A percentile compares a stretch with the other conserved stretches of the same genome.
Evolutionary conservation across 2,113 vertebrate genomes (phyloP).

Genomic region (Mastomys coucha): DNA sequence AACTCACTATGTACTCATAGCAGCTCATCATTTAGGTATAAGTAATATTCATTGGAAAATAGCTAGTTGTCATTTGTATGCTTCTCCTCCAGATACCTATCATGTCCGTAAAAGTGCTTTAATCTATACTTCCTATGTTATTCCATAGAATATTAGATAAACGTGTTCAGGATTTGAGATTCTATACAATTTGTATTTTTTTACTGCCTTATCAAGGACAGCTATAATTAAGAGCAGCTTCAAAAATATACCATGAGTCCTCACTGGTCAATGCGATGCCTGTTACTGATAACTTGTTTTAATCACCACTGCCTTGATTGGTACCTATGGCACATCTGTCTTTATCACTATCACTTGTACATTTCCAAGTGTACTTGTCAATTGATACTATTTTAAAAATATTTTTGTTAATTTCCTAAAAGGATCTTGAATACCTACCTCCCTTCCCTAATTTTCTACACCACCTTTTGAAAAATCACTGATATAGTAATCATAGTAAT

Average conservation of each 20-base stretch:
- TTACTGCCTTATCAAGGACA: slow-evolving; percentile 16
- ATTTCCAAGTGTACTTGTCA: background rate
- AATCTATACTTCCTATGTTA: background rate
- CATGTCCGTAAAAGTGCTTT: background rate
- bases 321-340: background rate
- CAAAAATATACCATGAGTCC: background rate
- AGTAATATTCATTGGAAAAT: background rate
- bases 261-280: background rate
- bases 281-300: background rate
- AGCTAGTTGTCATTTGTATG: background rate
- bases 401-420: slow-evolving; percentile 41
- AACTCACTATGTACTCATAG: background rate
- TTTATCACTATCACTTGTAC: slow-evolving; percentile 36
- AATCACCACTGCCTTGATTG: background rate
- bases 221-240: slow-evolving; percentile 23
- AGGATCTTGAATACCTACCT: background rate
- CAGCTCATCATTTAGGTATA: slow-evolving; percentile 55
- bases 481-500: background rate
- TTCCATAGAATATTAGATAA: slow-evolving; percentile 27
- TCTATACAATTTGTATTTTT: background rate
- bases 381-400: slow-evolving; percentile 52
- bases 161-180: background rate
- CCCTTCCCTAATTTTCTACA: background rate
- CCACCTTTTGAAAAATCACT: background rate
- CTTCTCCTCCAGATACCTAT: slow-evolving; percentile 3